These are phyloP conservation scores for Cheilosia soror DNA, from an alignment of 2,888 invertebrate species.

Conservation along the genomic window DNA sequence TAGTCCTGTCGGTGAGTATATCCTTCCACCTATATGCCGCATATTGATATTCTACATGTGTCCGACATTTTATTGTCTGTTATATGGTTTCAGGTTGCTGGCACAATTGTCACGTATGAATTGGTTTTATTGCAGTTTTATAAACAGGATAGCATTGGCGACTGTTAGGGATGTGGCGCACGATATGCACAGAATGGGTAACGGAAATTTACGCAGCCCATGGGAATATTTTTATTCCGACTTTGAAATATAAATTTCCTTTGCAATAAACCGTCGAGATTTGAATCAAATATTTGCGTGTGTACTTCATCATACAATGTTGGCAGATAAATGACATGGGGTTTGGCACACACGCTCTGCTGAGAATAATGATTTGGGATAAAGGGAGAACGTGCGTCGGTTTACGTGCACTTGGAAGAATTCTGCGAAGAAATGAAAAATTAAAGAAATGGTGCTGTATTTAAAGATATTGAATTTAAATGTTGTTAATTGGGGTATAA, in stretches of 20 bases:
- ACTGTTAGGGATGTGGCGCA: constrained; percentile 24
- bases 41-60: neutral
- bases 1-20: constrained; percentile 81
- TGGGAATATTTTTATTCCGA: neutral
- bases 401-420: neutral
- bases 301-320: neutral
- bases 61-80: neutral
- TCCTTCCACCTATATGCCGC: neutral
- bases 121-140: constrained; percentile 86
- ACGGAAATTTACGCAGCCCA: neutral
- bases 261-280: neutral
- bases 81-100: constrained; percentile 83
- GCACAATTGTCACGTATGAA: constrained; percentile 86
- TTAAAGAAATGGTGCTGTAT: no score
- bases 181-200: no score
- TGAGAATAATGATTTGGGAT: neutral
- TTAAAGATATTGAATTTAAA: no score
- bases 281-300: neutral
- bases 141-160: constrained; percentile 34
- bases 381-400: neutral
- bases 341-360: neutral
- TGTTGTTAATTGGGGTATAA: no score
- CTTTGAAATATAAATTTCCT: neutral
- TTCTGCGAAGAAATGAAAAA: no score
- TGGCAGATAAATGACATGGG: neutral